Conservation (phyloP, 2,888 invertebrate species). For the Cabera pusaria region DNA sequence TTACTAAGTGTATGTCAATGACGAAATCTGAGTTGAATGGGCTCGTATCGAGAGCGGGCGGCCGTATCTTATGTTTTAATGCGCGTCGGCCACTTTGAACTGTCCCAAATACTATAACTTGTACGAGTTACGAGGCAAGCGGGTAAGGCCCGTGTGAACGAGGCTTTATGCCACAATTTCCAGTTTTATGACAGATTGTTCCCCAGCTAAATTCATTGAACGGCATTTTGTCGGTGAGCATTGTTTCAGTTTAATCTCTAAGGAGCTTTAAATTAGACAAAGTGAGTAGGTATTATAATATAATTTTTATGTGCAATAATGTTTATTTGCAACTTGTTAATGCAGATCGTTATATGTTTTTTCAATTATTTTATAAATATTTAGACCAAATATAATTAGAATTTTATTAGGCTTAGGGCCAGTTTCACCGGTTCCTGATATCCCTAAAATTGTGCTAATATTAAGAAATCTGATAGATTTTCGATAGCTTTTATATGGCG, state of each 20-base stretch:
- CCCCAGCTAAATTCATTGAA: slow-evolving; percentile 44
- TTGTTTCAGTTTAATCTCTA: slow-evolving; percentile 14
- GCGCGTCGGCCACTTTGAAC: slow-evolving; percentile 75
- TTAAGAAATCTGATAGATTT: no score
- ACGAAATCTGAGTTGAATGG: slow-evolving; percentile 63
- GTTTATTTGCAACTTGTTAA: no score
- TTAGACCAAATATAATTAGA: no score
- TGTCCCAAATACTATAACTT: slow-evolving; percentile 78
- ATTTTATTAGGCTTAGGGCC: no score
- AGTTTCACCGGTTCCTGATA: no score
- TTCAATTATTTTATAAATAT: no score
- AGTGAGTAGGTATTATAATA: no score
- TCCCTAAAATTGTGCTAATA: no score
- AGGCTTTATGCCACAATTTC: slow-evolving; percentile 44
- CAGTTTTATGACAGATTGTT: slow-evolving; percentile 63
- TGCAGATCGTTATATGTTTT: no score
- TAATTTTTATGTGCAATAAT: no score
- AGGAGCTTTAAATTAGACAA: no score
- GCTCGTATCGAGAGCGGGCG: slow-evolving; percentile 63
- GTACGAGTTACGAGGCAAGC: slow-evolving; percentile 69
- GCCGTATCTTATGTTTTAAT: slow-evolving; percentile 76
- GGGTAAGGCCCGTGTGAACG: slow-evolving; percentile 56
- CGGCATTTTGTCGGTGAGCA: slow-evolving; percentile 9
- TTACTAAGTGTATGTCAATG: slow-evolving; percentile 24
- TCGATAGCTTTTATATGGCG: no score